These are phyloP conservation scores for Podotricha telesiphe DNA, from an alignment of 2,888 invertebrate genomes.

Conservation along the genomic window DNA sequence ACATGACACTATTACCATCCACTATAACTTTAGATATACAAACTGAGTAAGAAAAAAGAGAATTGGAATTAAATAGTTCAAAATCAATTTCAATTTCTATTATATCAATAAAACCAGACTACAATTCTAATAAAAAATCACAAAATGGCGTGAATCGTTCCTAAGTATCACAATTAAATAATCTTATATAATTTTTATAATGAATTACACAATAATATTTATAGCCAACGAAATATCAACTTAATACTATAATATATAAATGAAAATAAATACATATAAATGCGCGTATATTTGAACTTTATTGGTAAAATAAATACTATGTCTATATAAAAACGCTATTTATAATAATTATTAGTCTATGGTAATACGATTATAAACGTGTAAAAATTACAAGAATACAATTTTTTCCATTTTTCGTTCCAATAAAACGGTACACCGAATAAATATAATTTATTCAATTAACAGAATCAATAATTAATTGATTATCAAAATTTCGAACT, in stretches of 20 bases:
- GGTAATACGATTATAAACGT: constrained; percentile 48
- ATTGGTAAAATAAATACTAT: constrained; percentile 41
- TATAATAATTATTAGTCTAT: constrained; percentile 36
- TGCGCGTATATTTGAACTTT: constrained; percentile 27
- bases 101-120: constrained; percentile 3
- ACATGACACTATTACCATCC: not conserved
- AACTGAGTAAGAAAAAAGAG: not conserved
- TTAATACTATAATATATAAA: constrained; percentile 19
- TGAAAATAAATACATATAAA: constrained; percentile 13
- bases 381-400: constrained; percentile 52
- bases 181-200: constrained; percentile 20
- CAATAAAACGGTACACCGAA: not conserved
- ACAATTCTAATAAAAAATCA: not conserved
- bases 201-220: constrained; percentile 16
- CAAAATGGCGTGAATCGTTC: constrained; percentile 6
- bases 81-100: not conserved
- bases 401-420: constrained; percentile 47
- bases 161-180: constrained; percentile 20
- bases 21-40: not conserved
- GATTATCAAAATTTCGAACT: constrained; percentile 3
- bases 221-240: constrained; percentile 10
- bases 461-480: not conserved
- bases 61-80: not conserved
- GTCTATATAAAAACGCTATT: constrained; percentile 24
- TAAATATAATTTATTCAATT: not conserved